These are phyloP conservation scores for Anseranas semipalmata DNA, from an alignment of 2,113 vertebrate genomes.

Conservation along the genomic window DNA sequence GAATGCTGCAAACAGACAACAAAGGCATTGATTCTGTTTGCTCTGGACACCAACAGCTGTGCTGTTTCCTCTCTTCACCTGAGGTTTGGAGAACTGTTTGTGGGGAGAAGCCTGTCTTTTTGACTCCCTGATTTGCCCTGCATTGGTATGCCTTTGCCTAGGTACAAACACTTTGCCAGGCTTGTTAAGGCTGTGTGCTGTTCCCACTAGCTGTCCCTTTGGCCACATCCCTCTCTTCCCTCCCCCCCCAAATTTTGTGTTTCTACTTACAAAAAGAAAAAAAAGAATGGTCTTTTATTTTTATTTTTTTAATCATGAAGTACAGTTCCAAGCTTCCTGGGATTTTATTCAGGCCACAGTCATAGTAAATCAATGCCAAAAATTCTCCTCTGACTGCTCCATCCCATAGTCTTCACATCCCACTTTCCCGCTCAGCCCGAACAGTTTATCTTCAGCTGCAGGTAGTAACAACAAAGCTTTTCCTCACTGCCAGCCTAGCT, in stretches of 20 bases:
- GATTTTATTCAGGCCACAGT: not conserved
- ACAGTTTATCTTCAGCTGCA: slow-evolving; percentile 30
- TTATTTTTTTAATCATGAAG: not conserved
- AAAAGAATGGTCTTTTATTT: not conserved
- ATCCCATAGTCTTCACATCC: not conserved
- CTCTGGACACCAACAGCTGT: not conserved
- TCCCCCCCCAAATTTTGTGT: not conserved
- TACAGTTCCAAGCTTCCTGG: not conserved
- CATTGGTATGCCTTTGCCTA: not conserved
- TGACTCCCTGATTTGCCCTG: not conserved
- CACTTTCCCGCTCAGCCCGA: not conserved
- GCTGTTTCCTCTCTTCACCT: not conserved
- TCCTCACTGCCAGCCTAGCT: slow-evolving; percentile 1
- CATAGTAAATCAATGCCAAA: slow-evolving; percentile 5
- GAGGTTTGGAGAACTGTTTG: not conserved
- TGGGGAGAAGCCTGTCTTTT: not conserved
- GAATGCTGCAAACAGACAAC: not conserved
- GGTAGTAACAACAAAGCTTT: slow-evolving; percentile 46
- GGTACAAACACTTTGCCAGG: not conserved
- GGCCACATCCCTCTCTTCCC: not conserved
- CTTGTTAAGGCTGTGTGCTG: not conserved
- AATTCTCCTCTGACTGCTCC: not conserved
- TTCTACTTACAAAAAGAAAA: not conserved
- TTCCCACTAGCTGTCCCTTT: not conserved
- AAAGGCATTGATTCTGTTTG: not conserved